Conservation (phyloP, 1,140 invertebrate genomes). For the Neodiprion fabricii region DNA sequence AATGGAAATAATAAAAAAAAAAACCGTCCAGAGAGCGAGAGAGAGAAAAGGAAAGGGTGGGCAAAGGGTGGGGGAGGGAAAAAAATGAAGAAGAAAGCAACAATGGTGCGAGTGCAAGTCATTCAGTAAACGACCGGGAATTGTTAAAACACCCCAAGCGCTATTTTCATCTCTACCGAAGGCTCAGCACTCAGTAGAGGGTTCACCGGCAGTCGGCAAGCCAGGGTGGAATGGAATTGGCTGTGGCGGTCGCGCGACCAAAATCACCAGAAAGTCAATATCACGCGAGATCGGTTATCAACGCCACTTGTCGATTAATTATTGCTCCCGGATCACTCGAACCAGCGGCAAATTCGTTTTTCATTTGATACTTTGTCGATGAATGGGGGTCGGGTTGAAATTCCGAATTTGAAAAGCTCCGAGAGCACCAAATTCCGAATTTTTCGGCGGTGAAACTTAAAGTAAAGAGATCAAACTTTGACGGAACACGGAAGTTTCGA, state of each 20-base stretch:
- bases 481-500: too few relatives aligned
- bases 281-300: conserved; percentile 7
- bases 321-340: too few relatives aligned
- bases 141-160: conserved; percentile 55
- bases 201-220: background rate
- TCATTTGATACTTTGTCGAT: too few relatives aligned
- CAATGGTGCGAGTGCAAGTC: conserved; percentile 59
- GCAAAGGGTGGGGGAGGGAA: conserved; percentile 24
- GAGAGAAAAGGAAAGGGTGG: conserved; percentile 1
- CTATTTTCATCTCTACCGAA: conserved; percentile 53
- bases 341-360: too few relatives aligned
- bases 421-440: too few relatives aligned
- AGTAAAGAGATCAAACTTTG: too few relatives aligned
- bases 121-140: conserved; percentile 62
- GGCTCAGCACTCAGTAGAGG: background rate
- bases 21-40: conserved; percentile 7
- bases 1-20: conserved; percentile 10
- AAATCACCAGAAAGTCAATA: background rate
- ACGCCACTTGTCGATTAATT: background rate
- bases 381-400: too few relatives aligned
- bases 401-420: too few relatives aligned
- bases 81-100: conserved; percentile 35
- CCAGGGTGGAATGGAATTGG: background rate
- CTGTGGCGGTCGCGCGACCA: background rate
- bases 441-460: too few relatives aligned